Conservation (phyloP, 1,140 invertebrate species). For the Drosophila neocordata region DNA sequence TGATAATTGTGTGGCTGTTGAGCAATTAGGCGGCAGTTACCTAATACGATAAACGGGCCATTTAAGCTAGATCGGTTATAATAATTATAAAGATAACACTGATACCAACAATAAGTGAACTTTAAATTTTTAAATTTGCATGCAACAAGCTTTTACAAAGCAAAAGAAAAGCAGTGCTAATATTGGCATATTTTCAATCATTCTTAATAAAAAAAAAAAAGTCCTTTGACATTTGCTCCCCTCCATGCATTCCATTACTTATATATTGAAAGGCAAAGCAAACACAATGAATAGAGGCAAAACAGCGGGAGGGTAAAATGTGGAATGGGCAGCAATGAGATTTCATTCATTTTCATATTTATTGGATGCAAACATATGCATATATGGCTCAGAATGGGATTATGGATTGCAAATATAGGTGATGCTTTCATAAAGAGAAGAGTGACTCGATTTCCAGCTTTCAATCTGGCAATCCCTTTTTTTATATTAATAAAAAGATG, state of each 20-base stretch:
- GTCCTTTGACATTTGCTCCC: background rate
- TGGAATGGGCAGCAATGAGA: no score
- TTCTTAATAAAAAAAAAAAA: background rate
- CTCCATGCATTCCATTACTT: constrained; percentile 23
- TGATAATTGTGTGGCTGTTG: constrained; percentile 12
- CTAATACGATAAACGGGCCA: constrained; percentile 33
- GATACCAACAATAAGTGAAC: background rate
- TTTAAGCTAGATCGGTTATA: constrained; percentile 16
- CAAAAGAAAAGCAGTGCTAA: background rate
- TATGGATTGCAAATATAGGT: background rate
- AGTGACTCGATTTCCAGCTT: no score
- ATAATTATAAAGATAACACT: background rate
- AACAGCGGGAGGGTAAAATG: no score
- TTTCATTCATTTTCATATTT: constrained; percentile 58
- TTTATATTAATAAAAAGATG: no score
- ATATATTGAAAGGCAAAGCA: background rate
- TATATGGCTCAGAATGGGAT: background rate
- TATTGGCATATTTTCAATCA: background rate
- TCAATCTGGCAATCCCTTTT: no score
- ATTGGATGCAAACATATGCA: constrained; percentile 46
- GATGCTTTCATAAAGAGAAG: no score
- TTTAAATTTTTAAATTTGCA: background rate
- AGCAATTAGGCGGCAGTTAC: constrained; percentile 50
- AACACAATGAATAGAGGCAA: background rate
- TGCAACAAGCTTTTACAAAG: background rate